Evolutionary conservation across 1,140 invertebrate species (phyloP), one percentile per base, ranked within the genome.

Genomic region (Maniola jurtina): DNA sequence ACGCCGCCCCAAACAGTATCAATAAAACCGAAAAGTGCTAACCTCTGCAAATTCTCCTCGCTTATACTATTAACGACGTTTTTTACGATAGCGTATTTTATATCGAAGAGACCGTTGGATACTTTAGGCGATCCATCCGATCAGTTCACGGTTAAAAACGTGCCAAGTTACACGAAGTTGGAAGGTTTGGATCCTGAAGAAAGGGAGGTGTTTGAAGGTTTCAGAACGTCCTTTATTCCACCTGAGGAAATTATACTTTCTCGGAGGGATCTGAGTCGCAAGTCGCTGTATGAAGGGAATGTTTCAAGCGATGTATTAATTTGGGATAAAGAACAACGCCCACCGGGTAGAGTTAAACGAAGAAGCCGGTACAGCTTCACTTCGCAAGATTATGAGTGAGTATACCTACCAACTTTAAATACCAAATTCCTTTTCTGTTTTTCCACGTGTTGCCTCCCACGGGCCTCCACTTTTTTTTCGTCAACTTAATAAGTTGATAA

Each of bases 131-230:
- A 87, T 61, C 77, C 83, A 0, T 83, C 83, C 0, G 84, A 87
- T 64, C 80, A 87, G 40, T 87, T 76, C 61, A 71, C 79, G 34
- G 71, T 83, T 34, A 86, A 84, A 70, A 86, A 74, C 40, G 79
- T 88, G 13, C 88, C 88, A 0, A 68, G 72, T 6, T 90, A 84
- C 55, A 84, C 80, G 0, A 80, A 72, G 42, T 71, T 84, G 16
- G 88, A 90, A 68, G 71, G 71, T 33, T 65, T 87, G 13, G 83
- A 85, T 68, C 83, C 86, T 25, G 86, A 90, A 36, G 88, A 90
- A 38, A 73, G 88, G 38, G 88, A 90, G 13, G 81, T 90, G 16
- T 89, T 89, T 64, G 70, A 89, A 68, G 88, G 86, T 3, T 90
- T 90, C 56, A 80, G 77, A 10, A 90, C 86, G 0, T 90, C 88